Conservation (phyloP, 2,113 vertebrate genomes). For the Accipiter cooperii region DNA sequence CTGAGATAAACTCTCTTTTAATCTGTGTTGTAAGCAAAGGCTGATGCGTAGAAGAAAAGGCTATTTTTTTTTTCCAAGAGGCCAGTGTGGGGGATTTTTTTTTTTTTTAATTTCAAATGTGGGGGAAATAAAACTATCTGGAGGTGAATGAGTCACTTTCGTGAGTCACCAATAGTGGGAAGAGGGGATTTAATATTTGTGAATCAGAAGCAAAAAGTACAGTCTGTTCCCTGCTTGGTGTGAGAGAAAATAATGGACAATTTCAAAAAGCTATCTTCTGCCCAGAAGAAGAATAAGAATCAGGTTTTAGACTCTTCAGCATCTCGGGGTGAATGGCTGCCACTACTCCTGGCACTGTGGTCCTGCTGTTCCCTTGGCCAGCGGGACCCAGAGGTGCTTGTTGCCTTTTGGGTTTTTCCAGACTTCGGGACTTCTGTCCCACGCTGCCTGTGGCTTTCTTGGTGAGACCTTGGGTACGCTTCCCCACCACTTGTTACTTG, state of each 20-base stretch:
- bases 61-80: background rate
- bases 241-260: background rate
- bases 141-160: slow-evolving; percentile 54
- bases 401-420: background rate
- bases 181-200: slow-evolving; percentile 46
- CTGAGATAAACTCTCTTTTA: background rate
- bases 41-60: background rate
- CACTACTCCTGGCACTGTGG: background rate
- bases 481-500: background rate
- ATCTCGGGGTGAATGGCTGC: background rate
- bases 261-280: background rate
- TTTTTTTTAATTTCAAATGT: background rate
- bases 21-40: background rate
- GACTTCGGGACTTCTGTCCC: background rate
- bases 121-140: slow-evolving; percentile 4
- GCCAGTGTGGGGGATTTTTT: background rate
- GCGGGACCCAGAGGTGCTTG: background rate
- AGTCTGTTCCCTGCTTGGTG: background rate
- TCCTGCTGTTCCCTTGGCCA: background rate
- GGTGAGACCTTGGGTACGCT: background rate
- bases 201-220: slow-evolving; percentile 25
- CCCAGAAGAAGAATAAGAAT: background rate
- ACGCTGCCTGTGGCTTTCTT: accelerated
- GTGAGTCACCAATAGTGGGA: slow-evolving; percentile 55
- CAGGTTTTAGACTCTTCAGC: background rate